Percentiles rank a stretch among this genome's conserved stretches.
Evolutionary conservation across 1,140 invertebrate species (phyloP).

Genomic region (Drosophila erecta): DNA sequence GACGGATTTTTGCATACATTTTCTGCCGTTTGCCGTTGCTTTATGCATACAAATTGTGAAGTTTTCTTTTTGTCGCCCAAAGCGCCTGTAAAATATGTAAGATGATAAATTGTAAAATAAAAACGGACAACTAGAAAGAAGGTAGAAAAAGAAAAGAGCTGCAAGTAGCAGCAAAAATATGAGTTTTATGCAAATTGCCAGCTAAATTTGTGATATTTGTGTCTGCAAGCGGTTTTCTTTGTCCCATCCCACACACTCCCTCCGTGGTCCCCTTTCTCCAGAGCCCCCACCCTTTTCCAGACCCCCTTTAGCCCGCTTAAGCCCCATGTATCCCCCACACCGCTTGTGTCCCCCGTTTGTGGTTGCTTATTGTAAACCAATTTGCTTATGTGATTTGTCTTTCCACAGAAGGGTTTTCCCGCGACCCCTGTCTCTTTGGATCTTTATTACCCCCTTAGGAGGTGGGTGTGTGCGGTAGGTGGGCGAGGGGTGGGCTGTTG

Average conservation of each 20-base stretch:
- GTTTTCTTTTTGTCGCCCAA: conserved; percentile 33
- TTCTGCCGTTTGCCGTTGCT: conserved; percentile 39
- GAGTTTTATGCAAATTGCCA: conserved; percentile 82
- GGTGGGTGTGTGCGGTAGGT: conserved; percentile 15
- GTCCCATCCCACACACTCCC: conserved; percentile 22
- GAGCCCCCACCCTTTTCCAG: not conserved
- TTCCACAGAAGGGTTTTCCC: conserved; percentile 38
- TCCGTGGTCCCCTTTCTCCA: conserved; percentile 6
- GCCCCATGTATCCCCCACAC: not conserved
- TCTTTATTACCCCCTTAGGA: conserved; percentile 46
- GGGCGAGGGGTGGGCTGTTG: not conserved
- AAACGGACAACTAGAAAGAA: conserved; percentile 37
- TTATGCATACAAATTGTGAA: conserved; percentile 66
- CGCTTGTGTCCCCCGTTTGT: conserved; percentile 29
- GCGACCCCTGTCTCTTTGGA: conserved; percentile 17
- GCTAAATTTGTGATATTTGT: conserved; percentile 76
- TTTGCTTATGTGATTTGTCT: conserved; percentile 80
- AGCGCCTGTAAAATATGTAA: conserved; percentile 27
- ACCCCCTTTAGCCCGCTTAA: not conserved
- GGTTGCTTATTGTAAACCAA: conserved; percentile 79
- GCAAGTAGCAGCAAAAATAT: conserved; percentile 67
- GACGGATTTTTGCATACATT: conserved; percentile 35
- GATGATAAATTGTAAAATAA: conserved; percentile 28
- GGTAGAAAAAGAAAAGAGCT: conserved; percentile 41
- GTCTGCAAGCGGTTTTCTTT: conserved; percentile 60